Evolutionary conservation across 2,888 invertebrate species (phyloP).

Genomic region (Drosophila maculinotata): DNA sequence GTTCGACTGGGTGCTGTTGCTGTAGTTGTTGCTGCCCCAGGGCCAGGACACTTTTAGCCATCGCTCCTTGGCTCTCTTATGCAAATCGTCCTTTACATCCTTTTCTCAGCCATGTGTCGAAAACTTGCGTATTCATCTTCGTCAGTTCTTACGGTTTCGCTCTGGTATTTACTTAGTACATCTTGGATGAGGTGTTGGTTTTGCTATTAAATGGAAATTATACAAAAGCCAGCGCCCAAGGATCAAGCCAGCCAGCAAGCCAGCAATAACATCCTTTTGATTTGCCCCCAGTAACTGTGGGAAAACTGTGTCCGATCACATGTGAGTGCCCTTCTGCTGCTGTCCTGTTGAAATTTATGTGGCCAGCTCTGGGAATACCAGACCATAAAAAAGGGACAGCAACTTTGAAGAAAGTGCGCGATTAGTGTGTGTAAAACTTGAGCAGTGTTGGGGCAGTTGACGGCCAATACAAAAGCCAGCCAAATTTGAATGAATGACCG

Average conservation of each 20-base stretch:
- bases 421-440: conserved; percentile 47
- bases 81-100: conserved; percentile 54
- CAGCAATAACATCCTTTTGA: conserved; percentile 77
- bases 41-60: conserved; percentile 38
- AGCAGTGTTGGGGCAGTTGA: conserved; percentile 13
- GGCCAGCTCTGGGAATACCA: conserved; percentile 45
- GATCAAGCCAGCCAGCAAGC: conserved; percentile 20
- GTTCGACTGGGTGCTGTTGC: conserved; percentile 5
- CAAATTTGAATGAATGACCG: conserved; percentile 66
- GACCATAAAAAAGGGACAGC: conserved; percentile 68
- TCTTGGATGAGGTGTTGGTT: conserved; percentile 62
- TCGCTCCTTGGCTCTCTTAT: conserved; percentile 49
- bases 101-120: conserved; percentile 31
- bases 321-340: conserved; percentile 39
- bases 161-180: conserved; percentile 40
- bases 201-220: conserved; percentile 76
- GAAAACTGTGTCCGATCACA: conserved; percentile 62
- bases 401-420: conserved; percentile 57
- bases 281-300: conserved; percentile 58
- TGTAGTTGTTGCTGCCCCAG: conserved; percentile 32
- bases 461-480: conserved; percentile 58
- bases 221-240: conserved; percentile 45
- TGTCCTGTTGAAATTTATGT: conserved; percentile 64
- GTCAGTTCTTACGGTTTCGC: conserved; percentile 66
- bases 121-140: conserved; percentile 82